Base-by-base conservation (phyloP, 2,888 invertebrate species). In the Orchestes rusci region DNA sequence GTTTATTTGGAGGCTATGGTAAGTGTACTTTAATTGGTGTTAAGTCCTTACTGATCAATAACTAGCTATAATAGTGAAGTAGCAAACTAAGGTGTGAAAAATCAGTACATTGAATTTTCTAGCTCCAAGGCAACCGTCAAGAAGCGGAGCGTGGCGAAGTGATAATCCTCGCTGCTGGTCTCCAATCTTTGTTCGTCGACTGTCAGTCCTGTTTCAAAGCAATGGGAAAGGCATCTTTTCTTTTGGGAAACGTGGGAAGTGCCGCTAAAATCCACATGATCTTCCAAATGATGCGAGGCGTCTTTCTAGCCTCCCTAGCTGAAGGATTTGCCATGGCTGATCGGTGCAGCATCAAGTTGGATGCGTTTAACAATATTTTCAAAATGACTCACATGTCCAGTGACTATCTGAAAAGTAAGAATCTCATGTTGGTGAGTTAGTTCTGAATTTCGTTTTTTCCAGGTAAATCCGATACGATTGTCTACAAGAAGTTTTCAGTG, bases 231-330 rank as follows among this genome's bases (percentile, higher is more conserved):
- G 51, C 47, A 1, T 48, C 51, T 5, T 53, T 55, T 31, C 45
- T 51, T 7, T 28, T 51, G 33, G 51, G 48, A 2, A 43, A 43
- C 31, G 42, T 50, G 3, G 95, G 95, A 46, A 89, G 86, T 66
- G 95, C 93, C 37, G 84, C 90, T 31, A 91, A 92, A 72, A 90
- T 95, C 82, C 94, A 94, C 73, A 77, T 95, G 40, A 88, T 93
- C 44, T 76, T 94, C 57, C 62, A 60, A 42, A 77, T 92, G 61
- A 83, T 94, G 66, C 30, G 44, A 5, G 57, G 94, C 5, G 84
- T 93, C 27, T 83, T 88, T 43, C 71, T 94, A 50, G 91, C 89
- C 1, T 92, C 90, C 18, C 72, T 96, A 41, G 88, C 93, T 0
- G 96, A 96, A 70, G 90, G 89, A 2, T 82, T 96, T 73, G 92